Conservation (phyloP, 2,113 vertebrate species). For the Sarotherodon lohbergeri region DNA sequence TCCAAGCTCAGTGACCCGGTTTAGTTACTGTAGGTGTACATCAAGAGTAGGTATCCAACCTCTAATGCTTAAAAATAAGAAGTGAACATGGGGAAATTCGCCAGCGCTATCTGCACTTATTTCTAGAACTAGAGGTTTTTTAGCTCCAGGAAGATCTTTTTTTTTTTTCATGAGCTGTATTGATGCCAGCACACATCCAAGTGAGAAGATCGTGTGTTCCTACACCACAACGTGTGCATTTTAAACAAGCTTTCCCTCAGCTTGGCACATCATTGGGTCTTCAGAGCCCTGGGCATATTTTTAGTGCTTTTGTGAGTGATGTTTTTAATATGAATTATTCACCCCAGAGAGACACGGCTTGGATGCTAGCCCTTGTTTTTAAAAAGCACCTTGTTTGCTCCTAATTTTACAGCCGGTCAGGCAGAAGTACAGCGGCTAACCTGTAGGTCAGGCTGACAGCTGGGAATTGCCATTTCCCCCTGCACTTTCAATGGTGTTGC, state of each 20-base stretch:
- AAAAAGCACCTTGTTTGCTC: conserved; percentile 69
- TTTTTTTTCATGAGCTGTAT: conserved; percentile 12
- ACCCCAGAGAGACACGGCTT: conserved; percentile 53
- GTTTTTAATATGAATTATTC: conserved; percentile 74
- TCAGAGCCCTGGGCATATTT: conserved; percentile 57
- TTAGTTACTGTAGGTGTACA: conserved; percentile 18
- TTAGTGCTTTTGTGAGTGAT: conserved; percentile 60
- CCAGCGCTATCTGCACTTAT: neutral
- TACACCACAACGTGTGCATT: conserved; percentile 18
- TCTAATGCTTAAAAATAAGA: conserved; percentile 31
- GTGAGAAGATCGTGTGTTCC: conserved; percentile 28
- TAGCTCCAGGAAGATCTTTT: neutral
- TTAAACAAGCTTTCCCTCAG: conserved; percentile 31
- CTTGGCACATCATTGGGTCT: conserved; percentile 51
- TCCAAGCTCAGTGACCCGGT: conserved; percentile 35
- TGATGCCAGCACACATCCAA: conserved; percentile 40
- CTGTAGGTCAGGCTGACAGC: conserved; percentile 64
- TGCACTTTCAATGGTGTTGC: conserved; percentile 28
- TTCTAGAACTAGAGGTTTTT: conserved; percentile 2
- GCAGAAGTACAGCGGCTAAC: conserved; percentile 66
- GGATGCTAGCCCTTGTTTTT: conserved; percentile 57
- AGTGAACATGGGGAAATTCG: conserved; percentile 3
- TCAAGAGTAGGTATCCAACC: conserved; percentile 5
- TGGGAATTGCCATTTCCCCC: conserved; percentile 57
- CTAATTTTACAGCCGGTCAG: conserved; percentile 72